Evolutionary conservation across 23 tunicate genomes (phyloP).

Genomic region (Clavelina lepadiformis): DNA sequence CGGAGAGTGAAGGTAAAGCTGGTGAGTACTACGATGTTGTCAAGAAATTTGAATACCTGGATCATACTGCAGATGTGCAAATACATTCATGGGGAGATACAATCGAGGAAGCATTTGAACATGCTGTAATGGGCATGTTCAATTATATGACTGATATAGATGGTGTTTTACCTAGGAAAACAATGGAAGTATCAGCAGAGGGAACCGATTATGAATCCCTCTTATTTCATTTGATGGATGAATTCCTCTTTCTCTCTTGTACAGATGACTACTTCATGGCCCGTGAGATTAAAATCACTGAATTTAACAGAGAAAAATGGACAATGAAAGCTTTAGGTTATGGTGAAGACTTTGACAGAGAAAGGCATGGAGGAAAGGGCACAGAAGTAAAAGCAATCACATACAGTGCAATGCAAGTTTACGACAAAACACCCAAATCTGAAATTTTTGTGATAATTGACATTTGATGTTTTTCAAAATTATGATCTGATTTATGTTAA

Average conservation of each 20-base stretch:
- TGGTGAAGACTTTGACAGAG: slow-evolving; percentile 84
- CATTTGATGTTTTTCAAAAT: slow-evolving; percentile 53
- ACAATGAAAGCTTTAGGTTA: slow-evolving; percentile 62
- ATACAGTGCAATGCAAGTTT: slow-evolving; percentile 89
- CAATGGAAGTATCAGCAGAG: slow-evolving; percentile 60
- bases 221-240: slow-evolving; percentile 72
- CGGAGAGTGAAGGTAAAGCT: no score
- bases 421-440: slow-evolving; percentile 17
- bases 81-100: slow-evolving; percentile 93
- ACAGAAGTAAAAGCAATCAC: slow-evolving; percentile 98
- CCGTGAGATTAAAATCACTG: slow-evolving; percentile 62
- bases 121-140: slow-evolving; percentile 90
- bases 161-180: slow-evolving; percentile 49
- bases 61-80: slow-evolving; percentile 98
- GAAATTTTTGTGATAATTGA: slow-evolving; percentile 93
- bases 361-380: slow-evolving; percentile 91
- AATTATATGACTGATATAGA: slow-evolving; percentile 87
- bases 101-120: slow-evolving; percentile 86
- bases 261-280: slow-evolving; percentile 88
- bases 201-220: slow-evolving; percentile 77
- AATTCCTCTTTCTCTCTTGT: slow-evolving; percentile 69
- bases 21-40: slow-evolving; percentile 40
- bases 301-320: slow-evolving; percentile 67
- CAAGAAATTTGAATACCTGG: slow-evolving; percentile 90
- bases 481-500: no score